These are phyloP conservation scores for Vannuccia rotundouncinata DNA, from an alignment of 2,888 invertebrate genomes.

Conservation along the genomic window DNA sequence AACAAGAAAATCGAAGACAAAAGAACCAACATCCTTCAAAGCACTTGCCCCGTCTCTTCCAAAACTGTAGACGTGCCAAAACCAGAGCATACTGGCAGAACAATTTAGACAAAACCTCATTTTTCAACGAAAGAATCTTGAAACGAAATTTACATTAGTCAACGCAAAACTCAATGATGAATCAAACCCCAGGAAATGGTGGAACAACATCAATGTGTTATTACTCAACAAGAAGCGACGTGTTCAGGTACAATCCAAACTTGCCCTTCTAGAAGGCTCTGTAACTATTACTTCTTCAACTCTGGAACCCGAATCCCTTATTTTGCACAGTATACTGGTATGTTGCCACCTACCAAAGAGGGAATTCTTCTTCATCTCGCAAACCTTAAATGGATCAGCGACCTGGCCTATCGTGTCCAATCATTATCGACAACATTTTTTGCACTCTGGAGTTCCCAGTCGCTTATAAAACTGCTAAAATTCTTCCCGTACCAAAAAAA, in stretches of 20 bases:
- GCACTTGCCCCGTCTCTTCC: not conserved
- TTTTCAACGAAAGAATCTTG: not conserved
- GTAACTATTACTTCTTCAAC: not conserved
- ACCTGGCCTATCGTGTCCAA: too few species aligned
- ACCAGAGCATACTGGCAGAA: conserved; percentile 3
- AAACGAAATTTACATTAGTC: conserved; percentile 4
- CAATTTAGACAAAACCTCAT: not conserved
- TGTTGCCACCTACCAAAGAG: not conserved
- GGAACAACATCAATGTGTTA: not conserved
- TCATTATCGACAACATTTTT: not conserved
- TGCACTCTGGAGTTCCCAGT: not conserved
- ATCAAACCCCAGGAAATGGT: not conserved
- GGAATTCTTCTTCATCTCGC: conserved; percentile 10
- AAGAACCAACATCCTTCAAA: not conserved
- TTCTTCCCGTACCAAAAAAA: too few species aligned
- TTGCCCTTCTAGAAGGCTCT: not conserved
- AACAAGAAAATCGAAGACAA: conserved; percentile 11
- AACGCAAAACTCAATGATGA: not conserved
- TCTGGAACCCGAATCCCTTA: not conserved
- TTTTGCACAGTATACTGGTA: not conserved
- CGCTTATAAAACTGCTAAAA: not conserved
- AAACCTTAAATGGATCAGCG: not conserved
- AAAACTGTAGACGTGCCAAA: conserved; percentile 21
- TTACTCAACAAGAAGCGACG: not conserved
- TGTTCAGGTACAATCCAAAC: conserved; percentile 10